These are phyloP conservation scores for Brachyhypopomus occidentalis DNA, from an alignment of 2,113 vertebrate genomes.

Conservation along the genomic window DNA sequence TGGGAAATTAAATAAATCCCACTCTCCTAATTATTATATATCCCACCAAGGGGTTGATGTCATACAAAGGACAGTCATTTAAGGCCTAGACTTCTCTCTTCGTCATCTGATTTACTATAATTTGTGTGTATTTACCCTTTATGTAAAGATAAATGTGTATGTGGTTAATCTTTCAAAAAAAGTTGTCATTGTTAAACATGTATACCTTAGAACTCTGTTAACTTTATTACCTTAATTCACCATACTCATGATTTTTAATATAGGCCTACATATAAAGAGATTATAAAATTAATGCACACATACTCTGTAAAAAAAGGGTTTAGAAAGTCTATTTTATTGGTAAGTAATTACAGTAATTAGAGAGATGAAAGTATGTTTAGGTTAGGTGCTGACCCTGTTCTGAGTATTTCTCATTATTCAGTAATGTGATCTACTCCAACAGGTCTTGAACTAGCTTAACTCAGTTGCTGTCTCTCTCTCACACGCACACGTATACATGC, in stretches of 20 bases:
- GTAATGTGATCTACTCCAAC: conserved; percentile 81
- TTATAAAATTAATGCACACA: background rate
- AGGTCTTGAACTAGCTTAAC: conserved; percentile 78
- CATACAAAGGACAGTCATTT: conserved; percentile 73
- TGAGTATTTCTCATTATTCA: conserved; percentile 40
- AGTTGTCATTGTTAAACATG: background rate
- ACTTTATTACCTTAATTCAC: too few species aligned
- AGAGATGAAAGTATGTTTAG: conserved; percentile 68
- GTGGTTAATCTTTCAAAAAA: background rate
- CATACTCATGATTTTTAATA: too few species aligned
- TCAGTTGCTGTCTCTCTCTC: conserved; percentile 58
- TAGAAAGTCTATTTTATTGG: conserved; percentile 1
- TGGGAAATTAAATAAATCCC: conserved; percentile 78
- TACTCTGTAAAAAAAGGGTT: background rate
- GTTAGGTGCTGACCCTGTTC: conserved; percentile 40
- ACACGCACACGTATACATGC: conserved; percentile 67
- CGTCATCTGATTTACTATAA: background rate
- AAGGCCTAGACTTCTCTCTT: conserved; percentile 67
- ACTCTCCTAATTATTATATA: conserved; percentile 77
- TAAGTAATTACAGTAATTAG: conserved; percentile 36
- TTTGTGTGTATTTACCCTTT: background rate
- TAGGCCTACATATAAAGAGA: too few species aligned
- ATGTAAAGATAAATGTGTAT: background rate
- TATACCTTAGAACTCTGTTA: background rate
- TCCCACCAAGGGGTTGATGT: conserved; percentile 70